Evolutionary conservation across 2,888 invertebrate genomes (phyloP), one percentile per base, ranked within the genome.

Genomic region (Pseudococcus viburni): DNA sequence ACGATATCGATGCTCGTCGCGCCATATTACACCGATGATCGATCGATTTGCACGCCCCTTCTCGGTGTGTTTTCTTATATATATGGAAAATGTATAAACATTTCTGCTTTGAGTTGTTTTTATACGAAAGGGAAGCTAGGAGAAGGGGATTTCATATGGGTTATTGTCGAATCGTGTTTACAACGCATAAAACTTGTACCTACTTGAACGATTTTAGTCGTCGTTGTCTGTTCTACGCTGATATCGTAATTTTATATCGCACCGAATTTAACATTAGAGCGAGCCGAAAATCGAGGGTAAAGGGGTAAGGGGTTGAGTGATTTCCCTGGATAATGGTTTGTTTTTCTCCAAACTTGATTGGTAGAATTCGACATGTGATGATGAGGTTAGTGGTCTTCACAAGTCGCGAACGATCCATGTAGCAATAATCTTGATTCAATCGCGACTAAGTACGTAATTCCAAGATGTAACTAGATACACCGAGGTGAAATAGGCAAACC

Each of bases 21-120:
- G 55, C 15, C 55, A 55, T 17, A 68, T 68, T 68, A 68, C 26
- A 68, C 15, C 68, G 68, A 26, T 68, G 68, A 68, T 68, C 68
- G 68, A 68, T 68, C 64, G 19, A 15, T 22, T 19, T 59, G 17
- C 5, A 19, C 26, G 9, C 26, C 12, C 68, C 26, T 7, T 68
- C 68, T 68, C 26, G 22, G 19, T 5, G 68, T 51, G n/a, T 55
- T n/a, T 15, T 55, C 12, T n/a, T 5, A 9, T 55, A n/a, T n/a
- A 55, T n/a, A 51, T 33, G 42, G 42, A 8, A 51, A 12, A 51
- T 12, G 12, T 51, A 51, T 55, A 55, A 55, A n/a, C 55, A 55
- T 55, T 55, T 55, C n/a, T 55, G 7, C n/a, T n/a, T 55, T n/a
- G n/a, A 55, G 4, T 55, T 8, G 55, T 55, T n/a, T 55, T 55